Evolutionary conservation across 2,797 vertebrate genomes (phyloP), one percentile per base, ranked within the genome.

Genomic region (Coregonus ussuriensis): DNA sequence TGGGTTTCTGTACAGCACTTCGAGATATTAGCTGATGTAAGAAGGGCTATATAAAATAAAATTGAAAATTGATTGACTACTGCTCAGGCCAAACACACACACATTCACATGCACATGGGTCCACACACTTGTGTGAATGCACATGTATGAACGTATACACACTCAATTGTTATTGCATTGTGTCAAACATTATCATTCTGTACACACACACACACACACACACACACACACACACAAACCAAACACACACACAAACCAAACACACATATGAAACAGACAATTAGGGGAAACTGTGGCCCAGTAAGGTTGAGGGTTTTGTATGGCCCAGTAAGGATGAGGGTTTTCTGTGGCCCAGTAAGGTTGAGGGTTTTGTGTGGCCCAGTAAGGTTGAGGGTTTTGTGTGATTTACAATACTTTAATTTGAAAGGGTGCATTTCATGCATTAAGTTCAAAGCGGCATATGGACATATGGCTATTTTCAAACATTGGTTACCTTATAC

Each of bases 331-430:
- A 47, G 9, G 41, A 11, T 11, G 41, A 47, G 41, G 41, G 41
- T 47, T 11, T 47, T 47, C 2, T 71, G 79, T 82, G 86, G 79
- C 85, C 82, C 72, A 67, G 81, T 16, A 54, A n/a, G 84, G 86
- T 80, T 70, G 41, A 47, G 77, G 65, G 70, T 86, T 83, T 81
- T 47, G 1, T 47, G 41, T 47, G 9, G 9, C 72, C 59, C n/a
- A 51, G 41, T 47, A 47, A 47, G 11, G 3, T 63, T 83, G 88
- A 87, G 85, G 77, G 79, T 89, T 63, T 72, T 83, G 77, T 63
- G 79, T 80, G 78, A 25, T 33, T 15, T 35, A 9, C 3, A 47
- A 47, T 47, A 47, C 2, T 47, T 11, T 47, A 47, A 47, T 47
- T 47, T 47, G 9, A 47, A 47, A 47, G 41, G 41, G 41, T 47